These are phyloP conservation scores for Callopanchax toddi DNA, from an alignment of 2,113 vertebrate genomes.

Conservation along the genomic window DNA sequence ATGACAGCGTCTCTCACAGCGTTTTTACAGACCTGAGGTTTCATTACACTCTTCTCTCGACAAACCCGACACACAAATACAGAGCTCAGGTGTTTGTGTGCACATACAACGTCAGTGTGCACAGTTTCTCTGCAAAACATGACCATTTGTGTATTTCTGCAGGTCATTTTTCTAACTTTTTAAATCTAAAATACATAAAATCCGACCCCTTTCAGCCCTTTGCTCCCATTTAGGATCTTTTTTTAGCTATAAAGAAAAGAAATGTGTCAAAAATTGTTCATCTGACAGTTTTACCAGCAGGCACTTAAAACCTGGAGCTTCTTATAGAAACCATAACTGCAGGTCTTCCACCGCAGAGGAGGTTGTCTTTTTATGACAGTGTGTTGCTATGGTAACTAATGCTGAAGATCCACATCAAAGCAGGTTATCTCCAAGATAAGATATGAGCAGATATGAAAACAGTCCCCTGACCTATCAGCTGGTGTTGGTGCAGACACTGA, in stretches of 20 bases:
- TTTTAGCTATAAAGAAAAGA: too few relatives aligned
- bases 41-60: constrained; percentile 37
- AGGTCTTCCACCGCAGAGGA: neutral
- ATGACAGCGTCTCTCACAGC: constrained; percentile 12
- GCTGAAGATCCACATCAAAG: neutral
- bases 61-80: neutral
- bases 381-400: neutral
- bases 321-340: too few relatives aligned
- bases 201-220: neutral
- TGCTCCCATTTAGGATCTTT: too few relatives aligned
- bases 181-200: neutral
- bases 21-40: constrained; percentile 35
- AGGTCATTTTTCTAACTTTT: neutral
- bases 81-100: neutral
- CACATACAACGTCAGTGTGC: constrained; percentile 2
- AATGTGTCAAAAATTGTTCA: neutral
- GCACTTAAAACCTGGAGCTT: neutral
- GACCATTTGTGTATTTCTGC: neutral
- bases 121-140: neutral
- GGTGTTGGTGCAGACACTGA: neutral
- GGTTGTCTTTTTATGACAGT: too few relatives aligned
- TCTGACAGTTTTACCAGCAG: neutral
- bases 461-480: neutral
- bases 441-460: neutral
- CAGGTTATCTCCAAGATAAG: neutral